Evolutionary conservation across 2,888 invertebrate genomes (phyloP).

Genomic region (Meta bourneti): DNA sequence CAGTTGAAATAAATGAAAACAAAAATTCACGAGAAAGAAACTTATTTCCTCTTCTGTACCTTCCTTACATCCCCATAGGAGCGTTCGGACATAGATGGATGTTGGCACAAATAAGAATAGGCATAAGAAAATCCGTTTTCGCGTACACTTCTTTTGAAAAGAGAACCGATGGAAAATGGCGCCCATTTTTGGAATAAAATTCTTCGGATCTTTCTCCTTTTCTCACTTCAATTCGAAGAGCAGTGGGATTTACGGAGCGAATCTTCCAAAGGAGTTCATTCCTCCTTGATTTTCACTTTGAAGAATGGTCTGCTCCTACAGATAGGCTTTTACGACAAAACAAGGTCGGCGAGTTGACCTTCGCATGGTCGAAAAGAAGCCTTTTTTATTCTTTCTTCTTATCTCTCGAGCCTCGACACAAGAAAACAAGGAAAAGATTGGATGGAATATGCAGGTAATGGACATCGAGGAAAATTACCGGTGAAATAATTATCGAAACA

Average conservation of each 20-base stretch:
- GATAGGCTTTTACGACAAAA: constrained; percentile 24
- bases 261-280: constrained; percentile 51
- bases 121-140: constrained; percentile 20
- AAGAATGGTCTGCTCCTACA: constrained; percentile 16
- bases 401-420: background rate
- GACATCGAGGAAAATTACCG: background rate
- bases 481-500: background rate
- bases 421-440: constrained; percentile 21
- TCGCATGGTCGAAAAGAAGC: background rate
- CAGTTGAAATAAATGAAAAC: background rate
- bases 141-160: constrained; percentile 8
- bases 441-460: constrained; percentile 13
- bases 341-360: constrained; percentile 61
- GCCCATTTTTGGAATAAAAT: constrained; percentile 23
- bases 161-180: constrained; percentile 25
- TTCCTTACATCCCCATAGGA: background rate
- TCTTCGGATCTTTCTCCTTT: background rate
- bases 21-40: constrained; percentile 8
- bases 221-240: constrained; percentile 32
- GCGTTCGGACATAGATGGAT: background rate
- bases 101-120: background rate
- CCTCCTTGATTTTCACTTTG: constrained; percentile 26
- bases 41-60: constrained; percentile 4
- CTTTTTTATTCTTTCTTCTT: constrained; percentile 10
- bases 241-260: constrained; percentile 9